These are phyloP conservation scores for Blomia tropicalis DNA, from an alignment of 2,888 invertebrate species.

Conservation along the genomic window DNA sequence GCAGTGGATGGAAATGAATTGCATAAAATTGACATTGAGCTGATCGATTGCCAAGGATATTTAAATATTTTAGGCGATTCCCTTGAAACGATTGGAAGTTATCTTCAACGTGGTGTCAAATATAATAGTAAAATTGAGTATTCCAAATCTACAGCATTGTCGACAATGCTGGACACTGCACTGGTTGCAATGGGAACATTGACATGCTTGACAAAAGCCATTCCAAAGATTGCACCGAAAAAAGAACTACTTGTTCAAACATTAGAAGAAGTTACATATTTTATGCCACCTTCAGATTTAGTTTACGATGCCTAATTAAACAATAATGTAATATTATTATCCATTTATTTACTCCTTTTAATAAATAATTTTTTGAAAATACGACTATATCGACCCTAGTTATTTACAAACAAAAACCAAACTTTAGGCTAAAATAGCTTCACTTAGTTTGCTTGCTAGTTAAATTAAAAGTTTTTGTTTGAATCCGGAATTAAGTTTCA, in stretches of 20 bases:
- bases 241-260: conserved; percentile 48
- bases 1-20: conserved; percentile 53
- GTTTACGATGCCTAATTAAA: background rate
- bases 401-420: too few species aligned
- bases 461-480: background rate
- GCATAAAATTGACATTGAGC: conserved; percentile 55
- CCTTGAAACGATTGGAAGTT: conserved; percentile 66
- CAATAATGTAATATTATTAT: background rate
- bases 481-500: background rate
- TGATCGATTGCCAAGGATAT: conserved; percentile 80
- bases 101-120: conserved; percentile 60
- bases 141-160: conserved; percentile 60
- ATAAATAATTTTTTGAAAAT: background rate
- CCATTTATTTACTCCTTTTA: background rate
- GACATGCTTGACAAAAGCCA: conserved; percentile 62
- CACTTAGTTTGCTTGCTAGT: too few species aligned
- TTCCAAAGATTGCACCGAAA: conserved; percentile 55
- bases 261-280: conserved; percentile 83
- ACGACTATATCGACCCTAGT: background rate
- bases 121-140: conserved; percentile 90
- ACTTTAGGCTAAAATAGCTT: too few species aligned
- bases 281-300: conserved; percentile 51
- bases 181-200: conserved; percentile 79
- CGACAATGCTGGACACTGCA: conserved; percentile 75
- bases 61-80: conserved; percentile 79